These are phyloP conservation scores for Enteromius argenteus DNA, from an alignment of 2,797 vertebrate genomes.

Conservation along the genomic window DNA sequence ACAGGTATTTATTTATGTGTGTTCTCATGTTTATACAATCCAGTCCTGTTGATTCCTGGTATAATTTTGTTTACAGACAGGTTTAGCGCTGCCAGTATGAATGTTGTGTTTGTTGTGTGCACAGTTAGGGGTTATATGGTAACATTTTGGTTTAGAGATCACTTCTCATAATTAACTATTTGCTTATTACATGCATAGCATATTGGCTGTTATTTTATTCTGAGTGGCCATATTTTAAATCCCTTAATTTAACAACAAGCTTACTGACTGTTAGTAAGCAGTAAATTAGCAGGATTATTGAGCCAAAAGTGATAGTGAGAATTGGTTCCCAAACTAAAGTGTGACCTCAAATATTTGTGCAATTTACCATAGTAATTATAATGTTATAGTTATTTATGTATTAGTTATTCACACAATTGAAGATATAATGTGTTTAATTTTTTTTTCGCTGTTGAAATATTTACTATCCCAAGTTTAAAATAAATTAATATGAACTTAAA, in stretches of 20 bases:
- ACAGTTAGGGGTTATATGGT: neutral
- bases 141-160: neutral
- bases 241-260: neutral
- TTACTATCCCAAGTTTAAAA: no score
- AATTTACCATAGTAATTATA: neutral
- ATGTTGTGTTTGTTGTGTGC: slow-evolving; percentile 23
- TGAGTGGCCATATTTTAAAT: neutral
- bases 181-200: neutral
- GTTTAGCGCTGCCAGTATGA: neutral
- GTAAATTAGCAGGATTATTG: neutral
- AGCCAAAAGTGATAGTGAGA: neutral
- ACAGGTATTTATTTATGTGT: slow-evolving; percentile 43
- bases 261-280: neutral
- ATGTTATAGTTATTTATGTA: no score
- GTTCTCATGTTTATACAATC: slow-evolving; percentile 13
- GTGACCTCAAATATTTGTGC: neutral
- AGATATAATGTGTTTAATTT: no score
- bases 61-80: slow-evolving; percentile 40
- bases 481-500: no score
- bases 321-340: no score
- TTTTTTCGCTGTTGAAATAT: no score
- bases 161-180: neutral
- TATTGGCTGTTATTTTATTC: neutral
- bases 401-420: neutral
- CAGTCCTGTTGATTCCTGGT: slow-evolving; percentile 29